Conservation (phyloP, 2,888 invertebrate genomes). For the Cheilosia impressa region DNA sequence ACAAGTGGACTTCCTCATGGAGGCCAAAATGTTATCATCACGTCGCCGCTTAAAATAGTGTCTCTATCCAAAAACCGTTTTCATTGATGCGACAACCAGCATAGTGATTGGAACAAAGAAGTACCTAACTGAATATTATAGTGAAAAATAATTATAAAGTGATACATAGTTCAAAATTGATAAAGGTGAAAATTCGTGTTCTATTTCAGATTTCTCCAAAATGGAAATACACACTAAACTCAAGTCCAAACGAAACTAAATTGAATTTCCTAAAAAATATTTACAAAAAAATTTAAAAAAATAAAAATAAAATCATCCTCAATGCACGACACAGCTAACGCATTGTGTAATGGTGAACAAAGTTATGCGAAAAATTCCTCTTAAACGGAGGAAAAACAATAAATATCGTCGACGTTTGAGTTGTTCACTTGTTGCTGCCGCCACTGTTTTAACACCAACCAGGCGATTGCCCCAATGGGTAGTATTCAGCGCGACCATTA, state of each 20-base stretch:
- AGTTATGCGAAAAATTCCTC: constrained; percentile 67
- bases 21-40: constrained; percentile 78
- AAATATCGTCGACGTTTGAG: constrained; percentile 31
- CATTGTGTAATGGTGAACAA: constrained; percentile 72
- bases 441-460: constrained; percentile 39
- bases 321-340: constrained; percentile 55
- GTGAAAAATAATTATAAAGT: constrained; percentile 12
- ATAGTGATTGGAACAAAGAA: constrained; percentile 37
- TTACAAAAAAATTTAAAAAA: background rate
- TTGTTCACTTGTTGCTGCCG: constrained; percentile 51
- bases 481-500: constrained; percentile 46
- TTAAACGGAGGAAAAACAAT: constrained; percentile 69
- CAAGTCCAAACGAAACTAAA: constrained; percentile 38
- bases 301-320: constrained; percentile 40
- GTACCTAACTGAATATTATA: background rate
- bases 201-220: constrained; percentile 58
- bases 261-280: background rate
- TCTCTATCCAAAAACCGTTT: constrained; percentile 2
- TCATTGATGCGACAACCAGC: constrained; percentile 47
- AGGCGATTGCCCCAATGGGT: constrained; percentile 53
- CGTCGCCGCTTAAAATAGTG: constrained; percentile 47
- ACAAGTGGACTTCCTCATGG: constrained; percentile 76
- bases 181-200: constrained; percentile 32
- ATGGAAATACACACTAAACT: constrained; percentile 52
- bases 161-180: constrained; percentile 18